Conservation (phyloP, 2,797 vertebrate genomes). For the Petrocephalus sullivani region DNA sequence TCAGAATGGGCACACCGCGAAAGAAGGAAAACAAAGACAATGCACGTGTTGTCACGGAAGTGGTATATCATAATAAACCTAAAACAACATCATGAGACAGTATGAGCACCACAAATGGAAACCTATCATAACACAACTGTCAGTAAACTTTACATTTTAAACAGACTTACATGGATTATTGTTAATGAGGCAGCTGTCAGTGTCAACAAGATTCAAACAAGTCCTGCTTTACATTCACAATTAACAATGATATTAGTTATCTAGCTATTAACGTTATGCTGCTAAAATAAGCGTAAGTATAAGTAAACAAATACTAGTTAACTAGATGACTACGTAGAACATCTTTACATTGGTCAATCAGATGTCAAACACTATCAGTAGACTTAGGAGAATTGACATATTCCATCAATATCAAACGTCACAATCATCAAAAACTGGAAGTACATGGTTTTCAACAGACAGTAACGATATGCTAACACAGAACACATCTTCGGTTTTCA, state of each 20-base stretch:
- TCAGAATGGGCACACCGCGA: too few species aligned
- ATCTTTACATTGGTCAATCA: not conserved
- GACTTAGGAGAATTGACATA: not conserved
- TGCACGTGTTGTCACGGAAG: constrained; percentile 82
- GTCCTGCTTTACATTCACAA: not conserved
- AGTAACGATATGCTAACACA: not conserved
- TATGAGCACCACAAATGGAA: not conserved
- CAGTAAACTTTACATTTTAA: not conserved
- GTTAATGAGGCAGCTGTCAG: not conserved
- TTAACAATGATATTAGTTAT: not conserved
- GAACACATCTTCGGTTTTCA: not conserved
- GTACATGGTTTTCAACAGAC: not conserved
- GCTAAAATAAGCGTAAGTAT: not conserved
- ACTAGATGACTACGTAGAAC: not conserved
- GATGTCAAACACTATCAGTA: not conserved
- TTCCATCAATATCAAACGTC: not conserved
- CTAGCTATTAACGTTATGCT: not conserved
- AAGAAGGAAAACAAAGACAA: not conserved
- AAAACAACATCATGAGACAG: not conserved
- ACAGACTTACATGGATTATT: not conserved
- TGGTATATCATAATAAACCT: not conserved
- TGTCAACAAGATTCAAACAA: not conserved
- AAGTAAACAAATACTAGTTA: not conserved
- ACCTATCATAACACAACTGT: not conserved
- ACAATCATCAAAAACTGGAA: not conserved